A percentile compares a stretch with the other conserved stretches of the same genome.
These are phyloP conservation scores for Tinamus guttatus DNA, from an alignment of 2,113 vertebrate genomes.

Conservation along the genomic window DNA sequence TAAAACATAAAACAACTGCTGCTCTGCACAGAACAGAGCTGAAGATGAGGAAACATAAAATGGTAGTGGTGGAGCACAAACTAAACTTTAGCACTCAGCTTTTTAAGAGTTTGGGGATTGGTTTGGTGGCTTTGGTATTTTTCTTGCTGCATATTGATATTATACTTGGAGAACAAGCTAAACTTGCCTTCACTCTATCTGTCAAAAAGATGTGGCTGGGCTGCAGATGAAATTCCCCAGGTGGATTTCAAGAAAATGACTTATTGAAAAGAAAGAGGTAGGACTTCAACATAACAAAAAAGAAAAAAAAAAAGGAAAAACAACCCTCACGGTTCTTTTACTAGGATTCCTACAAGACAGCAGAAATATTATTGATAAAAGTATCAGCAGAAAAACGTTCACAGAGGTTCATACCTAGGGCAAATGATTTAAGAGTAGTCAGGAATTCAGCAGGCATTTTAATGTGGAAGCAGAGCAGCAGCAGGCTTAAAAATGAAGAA, in stretches of 20 bases:
- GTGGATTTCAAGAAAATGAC: constrained; percentile 5
- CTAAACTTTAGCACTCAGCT: background rate
- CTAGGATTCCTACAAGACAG: constrained; percentile 39
- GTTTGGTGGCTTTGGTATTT: background rate
- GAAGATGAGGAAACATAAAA: background rate
- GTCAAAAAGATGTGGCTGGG: background rate
- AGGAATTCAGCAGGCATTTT: constrained; percentile 58
- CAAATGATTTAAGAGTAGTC: constrained; percentile 59
- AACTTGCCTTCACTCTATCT: background rate
- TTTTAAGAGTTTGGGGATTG: background rate
- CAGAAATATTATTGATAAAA: constrained; percentile 53
- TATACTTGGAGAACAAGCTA: background rate
- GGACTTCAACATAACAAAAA: constrained; percentile 8
- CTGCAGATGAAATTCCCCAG: background rate
- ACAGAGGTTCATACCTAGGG: background rate
- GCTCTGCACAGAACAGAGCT: background rate
- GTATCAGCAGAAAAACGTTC: constrained; percentile 66
- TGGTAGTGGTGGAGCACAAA: rapidly evolving
- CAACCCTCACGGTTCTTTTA: constrained; percentile 8
- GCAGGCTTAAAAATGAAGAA: constrained; percentile 33
- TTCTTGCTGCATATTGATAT: background rate
- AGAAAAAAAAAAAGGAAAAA: background rate
- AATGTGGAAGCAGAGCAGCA: constrained; percentile 53
- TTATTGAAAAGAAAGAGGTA: constrained; percentile 22
- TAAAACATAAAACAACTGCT: background rate